Conservation (phyloP, 2,888 invertebrate genomes). For the Drosophila rubida region DNA sequence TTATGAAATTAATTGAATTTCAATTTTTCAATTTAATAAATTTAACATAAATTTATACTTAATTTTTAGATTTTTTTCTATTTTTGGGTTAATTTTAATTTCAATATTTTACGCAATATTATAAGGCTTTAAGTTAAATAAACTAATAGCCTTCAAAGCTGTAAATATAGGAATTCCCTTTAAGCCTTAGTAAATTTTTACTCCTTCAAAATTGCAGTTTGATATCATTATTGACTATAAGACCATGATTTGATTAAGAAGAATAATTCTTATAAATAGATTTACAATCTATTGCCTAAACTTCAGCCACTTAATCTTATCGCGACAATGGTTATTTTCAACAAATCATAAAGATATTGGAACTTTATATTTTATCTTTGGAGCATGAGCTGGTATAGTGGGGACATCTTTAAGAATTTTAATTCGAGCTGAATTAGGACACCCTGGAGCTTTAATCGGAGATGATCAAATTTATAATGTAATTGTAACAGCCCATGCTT, state of each 20-base stretch:
- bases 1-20: conserved; percentile 85
- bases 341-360: conserved; percentile 92
- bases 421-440: conserved; percentile 55
- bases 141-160: conserved; percentile 89
- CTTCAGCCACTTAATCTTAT: conserved; percentile 88
- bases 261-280: conserved; percentile 87
- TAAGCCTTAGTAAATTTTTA: conserved; percentile 86
- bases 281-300: conserved; percentile 88
- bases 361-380: conserved; percentile 89
- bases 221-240: conserved; percentile 85
- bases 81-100: conserved; percentile 75
- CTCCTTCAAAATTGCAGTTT: conserved; percentile 88
- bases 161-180: conserved; percentile 86
- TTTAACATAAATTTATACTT: conserved; percentile 67
- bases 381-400: conserved; percentile 88
- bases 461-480: conserved; percentile 92
- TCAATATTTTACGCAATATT: conserved; percentile 61
- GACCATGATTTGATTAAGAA: conserved; percentile 85
- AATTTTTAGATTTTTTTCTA: conserved; percentile 68
- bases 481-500: conserved; percentile 92
- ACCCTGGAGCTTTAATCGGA: conserved; percentile 88
- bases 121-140: conserved; percentile 71
- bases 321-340: conserved; percentile 89
- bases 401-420: conserved; percentile 57
- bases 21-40: conserved; percentile 83